Evolutionary conservation across 2,888 invertebrate species (phyloP).

Genomic region (Neuroscelio doddi): DNA sequence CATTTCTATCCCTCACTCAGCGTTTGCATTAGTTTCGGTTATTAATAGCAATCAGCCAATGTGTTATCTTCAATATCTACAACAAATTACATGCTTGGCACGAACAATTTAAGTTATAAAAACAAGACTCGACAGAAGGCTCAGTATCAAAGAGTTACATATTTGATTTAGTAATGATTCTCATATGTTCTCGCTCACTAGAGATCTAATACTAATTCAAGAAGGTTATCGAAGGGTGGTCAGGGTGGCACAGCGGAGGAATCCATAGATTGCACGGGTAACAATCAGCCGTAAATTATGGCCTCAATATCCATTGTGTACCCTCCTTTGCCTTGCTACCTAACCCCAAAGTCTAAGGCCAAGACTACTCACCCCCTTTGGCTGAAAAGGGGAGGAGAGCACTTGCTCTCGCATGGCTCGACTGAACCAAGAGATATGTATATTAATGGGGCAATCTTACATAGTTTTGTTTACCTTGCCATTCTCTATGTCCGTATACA

Average conservation of each 20-base stretch:
- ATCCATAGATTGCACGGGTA: conserved; percentile 71
- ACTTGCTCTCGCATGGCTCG: conserved; percentile 57
- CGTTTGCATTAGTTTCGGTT: background rate
- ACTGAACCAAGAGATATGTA: conserved; percentile 72
- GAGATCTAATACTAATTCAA: conserved; percentile 66
- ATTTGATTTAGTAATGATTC: conserved; percentile 30
- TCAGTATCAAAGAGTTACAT: no score
- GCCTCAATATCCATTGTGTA: conserved; percentile 73
- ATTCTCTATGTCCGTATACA: conserved; percentile 70
- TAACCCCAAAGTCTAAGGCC: conserved; percentile 69
- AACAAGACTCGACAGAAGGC: no score
- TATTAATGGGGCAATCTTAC: conserved; percentile 73
- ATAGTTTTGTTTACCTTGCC: conserved; percentile 73
- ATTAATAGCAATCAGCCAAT: background rate
- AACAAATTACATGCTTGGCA: no score
- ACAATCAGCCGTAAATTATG: conserved; percentile 73
- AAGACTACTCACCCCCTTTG: conserved; percentile 68
- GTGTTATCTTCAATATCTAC: no score
- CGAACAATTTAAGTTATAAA: no score
- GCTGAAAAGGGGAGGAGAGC: conserved; percentile 44
- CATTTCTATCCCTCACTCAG: conserved; percentile 49
- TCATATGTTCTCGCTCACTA: conserved; percentile 39
- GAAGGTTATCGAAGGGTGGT: conserved; percentile 64
- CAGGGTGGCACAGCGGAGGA: conserved; percentile 56
- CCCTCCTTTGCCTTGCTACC: conserved; percentile 65